A percentile compares a stretch with the other conserved stretches of the same genome.
Conservation (phyloP, 1,140 invertebrate species). For the Lanistes nyassanus region DNA sequence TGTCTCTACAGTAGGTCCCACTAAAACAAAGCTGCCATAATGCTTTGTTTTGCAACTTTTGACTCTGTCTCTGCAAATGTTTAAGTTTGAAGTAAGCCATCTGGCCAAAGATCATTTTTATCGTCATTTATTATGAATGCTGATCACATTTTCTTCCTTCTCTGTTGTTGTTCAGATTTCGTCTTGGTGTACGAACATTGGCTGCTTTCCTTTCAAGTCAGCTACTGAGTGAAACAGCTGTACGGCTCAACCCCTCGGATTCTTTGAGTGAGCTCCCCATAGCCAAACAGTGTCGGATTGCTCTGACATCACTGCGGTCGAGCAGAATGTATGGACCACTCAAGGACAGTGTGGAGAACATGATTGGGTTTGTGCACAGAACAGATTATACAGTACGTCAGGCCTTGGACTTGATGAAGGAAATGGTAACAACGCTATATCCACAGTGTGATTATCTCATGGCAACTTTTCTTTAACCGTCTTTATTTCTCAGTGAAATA, state of each 20-base stretch:
- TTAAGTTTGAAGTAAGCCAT: no score
- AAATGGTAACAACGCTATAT: neutral
- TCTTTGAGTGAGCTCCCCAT: constrained; percentile 28
- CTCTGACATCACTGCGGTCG: constrained; percentile 37
- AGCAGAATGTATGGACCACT: constrained; percentile 40
- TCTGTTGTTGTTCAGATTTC: constrained; percentile 35
- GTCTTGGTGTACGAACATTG: constrained; percentile 35
- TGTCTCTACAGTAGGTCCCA: no score
- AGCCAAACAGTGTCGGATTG: constrained; percentile 30
- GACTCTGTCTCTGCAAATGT: no score
- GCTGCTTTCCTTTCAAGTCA: constrained; percentile 45
- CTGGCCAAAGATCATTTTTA: no score
- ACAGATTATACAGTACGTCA: constrained; percentile 20
- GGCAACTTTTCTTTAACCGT: neutral
- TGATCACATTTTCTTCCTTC: no score
- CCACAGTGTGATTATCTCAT: constrained; percentile 17
- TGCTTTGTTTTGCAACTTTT: no score
- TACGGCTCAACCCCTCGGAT: constrained; percentile 35
- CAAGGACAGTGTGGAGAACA: constrained; percentile 33
- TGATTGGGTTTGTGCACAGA: constrained; percentile 34
- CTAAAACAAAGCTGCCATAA: no score
- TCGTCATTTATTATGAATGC: no score
- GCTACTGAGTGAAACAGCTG: constrained; percentile 32
- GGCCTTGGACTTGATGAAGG: constrained; percentile 20
- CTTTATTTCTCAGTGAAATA: no score